phyloP scores from a whole-genome alignment of 2,888 invertebrate species.

The Pelosia muscerda region DNA sequence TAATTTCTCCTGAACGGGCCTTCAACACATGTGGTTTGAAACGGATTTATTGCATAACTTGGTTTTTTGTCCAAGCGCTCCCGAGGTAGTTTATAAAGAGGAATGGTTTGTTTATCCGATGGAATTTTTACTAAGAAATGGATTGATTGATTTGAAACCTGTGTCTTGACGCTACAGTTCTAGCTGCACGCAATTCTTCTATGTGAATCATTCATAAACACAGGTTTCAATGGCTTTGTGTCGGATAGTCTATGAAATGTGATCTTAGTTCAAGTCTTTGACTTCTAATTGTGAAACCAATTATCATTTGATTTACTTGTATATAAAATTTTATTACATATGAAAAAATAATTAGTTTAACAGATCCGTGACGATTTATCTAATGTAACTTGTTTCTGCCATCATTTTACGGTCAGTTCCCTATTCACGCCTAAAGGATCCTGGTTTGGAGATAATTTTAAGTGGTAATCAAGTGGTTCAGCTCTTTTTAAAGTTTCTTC shows the following conservation, averaged over 20 bases:
- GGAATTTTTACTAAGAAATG: slow-evolving; percentile 21
- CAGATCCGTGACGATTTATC: background rate
- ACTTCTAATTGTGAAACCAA: background rate
- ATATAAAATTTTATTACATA: background rate
- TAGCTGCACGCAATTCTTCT: slow-evolving; percentile 13
- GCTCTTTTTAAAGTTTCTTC: slow-evolving; percentile 17
- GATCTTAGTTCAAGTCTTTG: background rate
- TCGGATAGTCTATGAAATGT: background rate
- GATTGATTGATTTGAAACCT: slow-evolving; percentile 22
- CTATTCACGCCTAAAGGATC: slow-evolving; percentile 18
- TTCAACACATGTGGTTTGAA: slow-evolving; percentile 74
- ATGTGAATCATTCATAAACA: slow-evolving; percentile 23
- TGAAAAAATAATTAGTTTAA: background rate
- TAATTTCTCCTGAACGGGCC: slow-evolving; percentile 72
- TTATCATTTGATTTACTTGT: background rate
- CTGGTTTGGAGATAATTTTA: slow-evolving; percentile 22
- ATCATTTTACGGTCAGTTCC: slow-evolving; percentile 4
- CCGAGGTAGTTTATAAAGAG: slow-evolving; percentile 23
- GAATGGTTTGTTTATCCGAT: slow-evolving; percentile 21
- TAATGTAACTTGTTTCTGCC: background rate
- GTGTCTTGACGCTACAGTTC: slow-evolving; percentile 8
- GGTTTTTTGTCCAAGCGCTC: slow-evolving; percentile 40
- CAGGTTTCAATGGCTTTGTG: background rate
- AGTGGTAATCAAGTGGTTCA: slow-evolving; percentile 45
- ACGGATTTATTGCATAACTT: slow-evolving; percentile 75